phyloP scores from a whole-genome alignment of 2,888 invertebrate genomes.

The Harpalus rubripes region DNA sequence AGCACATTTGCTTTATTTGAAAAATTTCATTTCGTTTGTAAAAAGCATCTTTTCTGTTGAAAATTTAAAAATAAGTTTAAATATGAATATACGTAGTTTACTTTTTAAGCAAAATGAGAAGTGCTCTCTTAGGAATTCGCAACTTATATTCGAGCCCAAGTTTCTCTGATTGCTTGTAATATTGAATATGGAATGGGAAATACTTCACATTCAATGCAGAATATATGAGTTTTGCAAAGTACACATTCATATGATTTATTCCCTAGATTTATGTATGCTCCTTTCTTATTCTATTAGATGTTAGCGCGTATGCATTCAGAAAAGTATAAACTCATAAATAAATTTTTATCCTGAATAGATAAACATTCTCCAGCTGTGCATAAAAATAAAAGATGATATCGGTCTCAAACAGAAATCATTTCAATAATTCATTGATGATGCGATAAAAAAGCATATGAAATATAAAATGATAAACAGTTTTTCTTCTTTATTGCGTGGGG shows the following conservation, averaged over 20 bases:
- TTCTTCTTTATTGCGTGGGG: neutral
- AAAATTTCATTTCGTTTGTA: neutral
- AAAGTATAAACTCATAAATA: slow-evolving; percentile 28
- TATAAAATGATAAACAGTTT: neutral
- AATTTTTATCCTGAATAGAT: slow-evolving; percentile 39
- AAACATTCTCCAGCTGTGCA: slow-evolving; percentile 14
- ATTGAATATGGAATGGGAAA: slow-evolving; percentile 41
- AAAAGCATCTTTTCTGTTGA: neutral
- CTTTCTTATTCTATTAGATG: slow-evolving; percentile 10
- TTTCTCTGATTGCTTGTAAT: slow-evolving; percentile 45
- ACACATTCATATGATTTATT: slow-evolving; percentile 34
- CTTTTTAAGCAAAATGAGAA: slow-evolving; percentile 15
- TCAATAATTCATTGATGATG: slow-evolving; percentile 6
- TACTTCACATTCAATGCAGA: slow-evolving; percentile 23
- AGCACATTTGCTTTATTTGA: neutral
- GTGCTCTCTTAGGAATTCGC: neutral
- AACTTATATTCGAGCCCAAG: slow-evolving; percentile 38
- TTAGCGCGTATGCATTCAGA: neutral
- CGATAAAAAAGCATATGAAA: neutral
- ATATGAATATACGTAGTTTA: slow-evolving; percentile 36
- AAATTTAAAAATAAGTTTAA: slow-evolving; percentile 21
- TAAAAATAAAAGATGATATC: slow-evolving; percentile 11
- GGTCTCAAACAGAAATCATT: neutral
- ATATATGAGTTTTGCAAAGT: slow-evolving; percentile 23
- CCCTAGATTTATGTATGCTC: slow-evolving; percentile 9